Evolutionary conservation across 2,888 invertebrate species (phyloP), one percentile per base, ranked within the genome.

Genomic region (Aleiodes alternator): DNA sequence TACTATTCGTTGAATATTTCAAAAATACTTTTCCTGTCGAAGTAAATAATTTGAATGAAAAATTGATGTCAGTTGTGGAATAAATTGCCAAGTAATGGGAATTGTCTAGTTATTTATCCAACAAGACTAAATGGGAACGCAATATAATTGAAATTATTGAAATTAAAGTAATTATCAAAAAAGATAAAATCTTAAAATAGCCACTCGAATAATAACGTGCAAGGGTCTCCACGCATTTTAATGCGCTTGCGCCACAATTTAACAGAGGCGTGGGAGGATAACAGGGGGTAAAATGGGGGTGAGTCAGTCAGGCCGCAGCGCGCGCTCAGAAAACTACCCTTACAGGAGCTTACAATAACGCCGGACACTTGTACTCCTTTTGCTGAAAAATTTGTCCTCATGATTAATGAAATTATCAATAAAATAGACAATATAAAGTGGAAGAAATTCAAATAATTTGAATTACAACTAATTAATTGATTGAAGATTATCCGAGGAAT

Each of bases 281-380:
- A 53, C 73, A 75, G 81, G 84, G 82, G 84, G 87, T 83, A 76
- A 64, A 64, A 84, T 84, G 86, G 87, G 87, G 87, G 87, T 87
- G 87, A 88, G 86, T 88, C 89, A 89, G 89, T 89, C 88, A 87
- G 85, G 89, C 88, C 89, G 88, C 87, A 86, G 88, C 89, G 88
- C 89, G 88, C 89, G 89, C 87, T 87, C 87, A 84, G 89, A 87
- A 85, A 87, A 88, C 87, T 88, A 86, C 87, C 87, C 84, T 85
- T 84, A 85, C 87, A 85, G 83, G 85, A 77, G 79, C 77, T 76
- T 68, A 79, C 79, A 76, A 78, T 80, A 79, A 74, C 78, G 78
- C 76, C 71, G 74, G 78, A 64, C 34, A 55, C 70, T 66, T 38
- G 50, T 73, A 64, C 64, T 55, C 55, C 70, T 29, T 23, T 12